Base-by-base conservation (phyloP, 2,888 invertebrate species). In the Parochlus steinenii region DNA sequence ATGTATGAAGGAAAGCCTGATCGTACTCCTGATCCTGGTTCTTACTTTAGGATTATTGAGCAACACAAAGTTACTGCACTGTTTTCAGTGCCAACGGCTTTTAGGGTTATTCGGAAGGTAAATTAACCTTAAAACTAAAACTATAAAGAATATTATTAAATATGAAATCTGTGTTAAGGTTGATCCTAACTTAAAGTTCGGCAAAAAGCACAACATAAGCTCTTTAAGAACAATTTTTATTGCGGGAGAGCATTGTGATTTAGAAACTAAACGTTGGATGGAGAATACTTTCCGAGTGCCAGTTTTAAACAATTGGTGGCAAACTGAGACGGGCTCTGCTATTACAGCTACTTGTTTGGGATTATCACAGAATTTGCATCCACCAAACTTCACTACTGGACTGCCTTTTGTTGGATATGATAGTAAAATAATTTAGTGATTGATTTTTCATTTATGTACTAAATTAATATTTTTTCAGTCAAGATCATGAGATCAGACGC, bases 261-360 rank as follows among this genome's bases (percentile, higher is more conserved):
- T 79, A 44, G 89, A 89, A 49, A 87, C 92, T 0, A 78, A 85
- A 62, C 49, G 60, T 6, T 85, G 83, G 83, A 71, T 76, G 5
- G 71, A 74, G 48, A 65, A 65, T 39, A 63, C 62, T 6, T 78
- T 85, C 48, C 65, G 73, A 38, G 76, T 75, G 6, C 81, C 83
- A 0, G 67, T 87, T 3, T 55, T 89, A 34, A 92, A 93, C 55
- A 83, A 93, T 55, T 93, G 90, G 90, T 93, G 93, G 92, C 93
- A 93, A 62, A 92, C 93, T 3, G 93, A 93, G 60, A 82, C 86
- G 0, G 92, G 92, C 0, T 85, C 86, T 40, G 76, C 89, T 0
- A 81, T 93, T 38, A 85, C 89, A 0, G 79, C 86, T 0, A 74
- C 80, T 0, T 85, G 85, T 49, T 51, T 81, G 6, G 90, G 86